Evolutionary conservation across 2,888 invertebrate species (phyloP).

Genomic region (Polyommatus icarus): DNA sequence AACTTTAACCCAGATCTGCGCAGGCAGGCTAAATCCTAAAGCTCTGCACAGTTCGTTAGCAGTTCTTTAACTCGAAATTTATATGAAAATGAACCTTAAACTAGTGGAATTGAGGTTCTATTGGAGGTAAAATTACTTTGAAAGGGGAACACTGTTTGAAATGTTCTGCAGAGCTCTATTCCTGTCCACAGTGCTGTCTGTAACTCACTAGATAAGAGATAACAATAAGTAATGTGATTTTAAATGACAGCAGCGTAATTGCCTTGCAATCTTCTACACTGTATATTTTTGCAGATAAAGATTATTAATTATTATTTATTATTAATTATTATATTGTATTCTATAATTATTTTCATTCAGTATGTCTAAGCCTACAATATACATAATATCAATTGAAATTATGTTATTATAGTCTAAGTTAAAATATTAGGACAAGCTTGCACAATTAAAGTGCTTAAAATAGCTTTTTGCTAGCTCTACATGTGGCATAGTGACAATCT

Average conservation of each 20-base stretch:
- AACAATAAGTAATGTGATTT: constrained; percentile 2
- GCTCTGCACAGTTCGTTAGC: not conserved
- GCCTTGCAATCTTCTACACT: not conserved
- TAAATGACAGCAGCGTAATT: not conserved
- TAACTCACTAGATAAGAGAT: not conserved
- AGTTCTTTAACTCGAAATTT: not conserved
- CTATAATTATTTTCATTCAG: not conserved
- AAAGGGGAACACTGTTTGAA: not conserved
- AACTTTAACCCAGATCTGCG: not conserved
- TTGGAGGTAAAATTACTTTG: not conserved
- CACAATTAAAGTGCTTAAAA: not conserved
- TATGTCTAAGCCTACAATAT: no score
- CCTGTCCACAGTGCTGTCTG: not conserved
- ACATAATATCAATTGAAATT: not conserved
- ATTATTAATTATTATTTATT: not conserved
- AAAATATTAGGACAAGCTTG: not conserved
- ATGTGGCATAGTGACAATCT: not conserved
- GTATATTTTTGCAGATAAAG: not conserved
- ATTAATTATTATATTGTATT: not conserved
- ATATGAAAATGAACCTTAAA: no score
- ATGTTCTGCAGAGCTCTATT: not conserved
- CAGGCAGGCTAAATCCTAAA: no score
- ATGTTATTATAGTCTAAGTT: not conserved
- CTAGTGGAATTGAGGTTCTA: no score
- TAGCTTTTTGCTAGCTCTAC: not conserved